These are phyloP conservation scores for Phalacrocorax pelagicus DNA, from an alignment of 2,113 vertebrate genomes.

Conservation along the genomic window DNA sequence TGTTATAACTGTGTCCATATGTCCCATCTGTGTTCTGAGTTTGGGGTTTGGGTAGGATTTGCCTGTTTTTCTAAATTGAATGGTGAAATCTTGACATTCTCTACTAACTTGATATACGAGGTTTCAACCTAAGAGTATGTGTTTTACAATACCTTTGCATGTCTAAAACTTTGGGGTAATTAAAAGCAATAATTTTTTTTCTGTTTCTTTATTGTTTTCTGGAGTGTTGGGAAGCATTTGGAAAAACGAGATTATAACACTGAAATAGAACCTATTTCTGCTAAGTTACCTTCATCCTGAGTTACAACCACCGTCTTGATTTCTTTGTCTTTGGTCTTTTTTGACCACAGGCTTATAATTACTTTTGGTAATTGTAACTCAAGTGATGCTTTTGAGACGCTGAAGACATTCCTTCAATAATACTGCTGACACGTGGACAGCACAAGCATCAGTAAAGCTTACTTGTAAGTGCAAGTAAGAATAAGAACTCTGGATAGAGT, in stretches of 20 bases:
- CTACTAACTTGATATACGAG: neutral
- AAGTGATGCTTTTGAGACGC: neutral
- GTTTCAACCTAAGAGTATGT: neutral
- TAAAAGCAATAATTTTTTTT: neutral
- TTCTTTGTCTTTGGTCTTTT: neutral
- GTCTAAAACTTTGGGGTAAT: neutral
- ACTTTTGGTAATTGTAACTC: neutral
- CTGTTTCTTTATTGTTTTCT: neutral
- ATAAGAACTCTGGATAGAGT: neutral
- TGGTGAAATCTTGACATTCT: neutral
- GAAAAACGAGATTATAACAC: neutral
- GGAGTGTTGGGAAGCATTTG: neutral
- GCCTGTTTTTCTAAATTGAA: neutral
- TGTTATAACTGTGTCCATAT: neutral
- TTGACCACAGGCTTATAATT: neutral
- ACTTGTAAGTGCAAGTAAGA: neutral
- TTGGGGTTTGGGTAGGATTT: neutral
- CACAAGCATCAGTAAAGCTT: neutral
- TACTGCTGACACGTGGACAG: neutral
- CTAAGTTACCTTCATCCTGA: neutral
- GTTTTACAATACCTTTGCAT: neutral
- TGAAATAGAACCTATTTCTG: neutral
- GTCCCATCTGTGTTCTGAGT: neutral
- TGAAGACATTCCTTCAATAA: neutral
- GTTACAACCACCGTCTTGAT: neutral